Percentiles rank a stretch among this genome's conserved stretches.
Evolutionary conservation across 1,140 invertebrate species (phyloP).

Genomic region (Homalodisca vitripennis): DNA sequence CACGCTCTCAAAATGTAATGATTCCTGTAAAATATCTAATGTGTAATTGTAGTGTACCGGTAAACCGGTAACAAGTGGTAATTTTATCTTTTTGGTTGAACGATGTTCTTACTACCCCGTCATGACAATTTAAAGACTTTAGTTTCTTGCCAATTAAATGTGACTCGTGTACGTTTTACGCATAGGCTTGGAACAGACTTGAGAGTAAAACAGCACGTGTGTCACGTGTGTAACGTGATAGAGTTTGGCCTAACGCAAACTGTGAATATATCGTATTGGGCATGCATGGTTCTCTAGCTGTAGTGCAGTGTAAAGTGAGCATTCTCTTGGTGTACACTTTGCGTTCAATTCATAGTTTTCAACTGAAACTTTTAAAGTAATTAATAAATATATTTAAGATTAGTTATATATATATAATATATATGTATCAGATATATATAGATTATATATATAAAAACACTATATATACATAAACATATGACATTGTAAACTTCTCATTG

Average conservation of each 20-base stretch:
- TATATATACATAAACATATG: constrained; percentile 24
- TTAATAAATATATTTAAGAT: constrained; percentile 26
- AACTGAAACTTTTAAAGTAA: constrained; percentile 15
- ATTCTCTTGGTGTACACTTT: constrained; percentile 25
- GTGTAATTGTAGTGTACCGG: no score
- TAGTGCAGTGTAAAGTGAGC: constrained; percentile 12
- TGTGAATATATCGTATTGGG: constrained; percentile 17
- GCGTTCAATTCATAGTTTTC: constrained; percentile 23
- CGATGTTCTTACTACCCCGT: no score
- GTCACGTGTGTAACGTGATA: constrained; percentile 15
- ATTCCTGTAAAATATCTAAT: no score
- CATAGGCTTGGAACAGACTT: no score
- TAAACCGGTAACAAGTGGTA: no score
- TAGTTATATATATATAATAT: constrained; percentile 9
- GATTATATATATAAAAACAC: constrained; percentile 12
- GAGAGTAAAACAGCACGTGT: no score
- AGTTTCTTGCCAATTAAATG: no score
- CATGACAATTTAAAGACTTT: no score
- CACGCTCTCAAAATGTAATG: no score
- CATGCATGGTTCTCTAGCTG: constrained; percentile 13
- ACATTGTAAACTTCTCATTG: constrained; percentile 31
- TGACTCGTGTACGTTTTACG: no score
- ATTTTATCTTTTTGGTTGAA: no score
- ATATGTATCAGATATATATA: background rate
- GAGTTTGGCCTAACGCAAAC: constrained; percentile 19